A percentile compares a stretch with the other conserved stretches of the same genome.
These are phyloP conservation scores for Centropus bengalensis DNA, from an alignment of 2,113 vertebrate genomes.

Conservation along the genomic window DNA sequence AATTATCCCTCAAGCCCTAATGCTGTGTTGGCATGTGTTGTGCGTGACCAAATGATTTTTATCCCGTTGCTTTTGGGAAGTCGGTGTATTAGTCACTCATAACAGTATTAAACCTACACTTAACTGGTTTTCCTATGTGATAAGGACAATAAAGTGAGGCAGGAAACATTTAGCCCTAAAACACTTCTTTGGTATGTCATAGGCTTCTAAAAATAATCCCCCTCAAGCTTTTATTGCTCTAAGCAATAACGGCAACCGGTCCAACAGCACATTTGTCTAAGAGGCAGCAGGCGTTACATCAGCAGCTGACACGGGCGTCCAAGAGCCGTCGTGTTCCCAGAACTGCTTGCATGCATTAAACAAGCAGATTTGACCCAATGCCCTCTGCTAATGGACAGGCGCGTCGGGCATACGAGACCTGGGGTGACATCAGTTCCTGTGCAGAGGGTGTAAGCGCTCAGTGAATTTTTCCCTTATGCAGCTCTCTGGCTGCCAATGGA, in stretches of 20 bases:
- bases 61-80: neutral
- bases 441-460: neutral
- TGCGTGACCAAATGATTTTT: neutral
- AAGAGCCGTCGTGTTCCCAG: neutral
- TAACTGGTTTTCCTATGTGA: neutral
- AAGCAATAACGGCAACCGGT: neutral
- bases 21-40: neutral
- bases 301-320: neutral
- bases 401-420: neutral
- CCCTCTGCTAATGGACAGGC: neutral
- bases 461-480: neutral
- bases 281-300: neutral
- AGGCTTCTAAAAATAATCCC: constrained; percentile 57
- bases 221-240: neutral
- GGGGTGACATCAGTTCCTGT: neutral
- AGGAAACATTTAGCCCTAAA: constrained; percentile 42
- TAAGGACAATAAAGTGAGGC: neutral
- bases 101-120: constrained; percentile 22
- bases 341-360: neutral
- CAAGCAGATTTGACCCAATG: neutral
- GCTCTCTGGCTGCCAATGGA: neutral
- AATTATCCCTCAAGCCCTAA: neutral
- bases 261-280: neutral
- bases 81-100: neutral
- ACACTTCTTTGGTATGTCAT: neutral